Evolutionary conservation across 2,797 vertebrate species (phyloP), one percentile per base, ranked within the genome.

Genomic region (Eulemur rubriventer): DNA sequence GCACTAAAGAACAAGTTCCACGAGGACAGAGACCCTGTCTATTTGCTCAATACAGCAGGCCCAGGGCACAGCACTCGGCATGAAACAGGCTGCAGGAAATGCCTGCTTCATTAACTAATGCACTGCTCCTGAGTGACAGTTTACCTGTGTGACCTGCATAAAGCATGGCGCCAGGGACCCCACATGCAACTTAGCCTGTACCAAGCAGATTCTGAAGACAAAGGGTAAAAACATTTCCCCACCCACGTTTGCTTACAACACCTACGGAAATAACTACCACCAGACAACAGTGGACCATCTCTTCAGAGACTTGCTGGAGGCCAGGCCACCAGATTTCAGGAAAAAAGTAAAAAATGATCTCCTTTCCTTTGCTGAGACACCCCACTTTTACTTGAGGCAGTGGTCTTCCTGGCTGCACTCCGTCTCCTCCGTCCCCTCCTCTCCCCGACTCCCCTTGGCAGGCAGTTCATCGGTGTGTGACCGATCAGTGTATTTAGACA

Each of bases 371-470:
- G 70, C 28, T 35, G 18, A 50, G 67, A 76, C 10, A 30, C 20
- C 9, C 18, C 26, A 8, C n/a, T 55, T 35, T 55, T 17, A 46
- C 38, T 57, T 17, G 1, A 43, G 89, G 28, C 24, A 41, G 13
- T 3, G 7, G 24, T 41, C 80, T 30, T n/a, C 38, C 33, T 0
- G 6, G n/a, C 35, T 7, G 0, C 0, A 8, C 17, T 35, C 24
- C 52, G 0, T 22, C 59, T 20, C 57, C 55, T 30, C 41, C 13
- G 5, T 30, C 26, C 26, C 57, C 57, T 26, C 55, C 28, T 52
- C 50, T 13, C 50, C 63, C 18, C n/a, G 17, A 22, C 43, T 33
- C 38, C 48, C 33, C 67, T 52, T 0, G 57, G 22, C 43, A n/a
- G 14, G 24, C 46, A 79, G 17, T 2, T 61, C 63, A 1, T 4